phyloP scores from a whole-genome alignment of 2,113 vertebrate genomes.

The Murina feae region DNA sequence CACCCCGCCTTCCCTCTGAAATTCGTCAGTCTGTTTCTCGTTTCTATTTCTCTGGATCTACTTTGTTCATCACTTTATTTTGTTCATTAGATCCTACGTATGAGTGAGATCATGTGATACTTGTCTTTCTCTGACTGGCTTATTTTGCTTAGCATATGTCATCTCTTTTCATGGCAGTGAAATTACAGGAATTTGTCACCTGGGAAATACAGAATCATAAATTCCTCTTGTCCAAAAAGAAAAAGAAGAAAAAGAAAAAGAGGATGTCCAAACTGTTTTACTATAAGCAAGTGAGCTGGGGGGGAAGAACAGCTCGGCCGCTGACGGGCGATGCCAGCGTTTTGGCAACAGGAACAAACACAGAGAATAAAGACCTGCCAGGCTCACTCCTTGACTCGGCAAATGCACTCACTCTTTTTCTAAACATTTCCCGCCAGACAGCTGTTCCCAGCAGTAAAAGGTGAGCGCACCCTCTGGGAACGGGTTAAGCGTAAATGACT shows the following conservation, averaged over 20 bases:
- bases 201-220: constrained; percentile 57
- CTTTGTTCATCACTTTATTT: no score
- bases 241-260: constrained; percentile 13
- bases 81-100: no score
- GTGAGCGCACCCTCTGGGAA: constrained; percentile 70
- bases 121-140: no score
- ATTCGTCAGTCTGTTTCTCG: no score
- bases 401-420: constrained; percentile 71
- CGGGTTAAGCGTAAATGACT: constrained; percentile 65
- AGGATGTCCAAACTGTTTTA: constrained; percentile 29
- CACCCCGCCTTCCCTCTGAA: no score
- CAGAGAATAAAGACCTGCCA: constrained; percentile 63
- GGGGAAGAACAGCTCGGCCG: not conserved
- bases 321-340: constrained; percentile 14
- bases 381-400: constrained; percentile 44
- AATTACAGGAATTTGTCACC: constrained; percentile 50
- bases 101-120: no score
- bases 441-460: constrained; percentile 59
- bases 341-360: constrained; percentile 54
- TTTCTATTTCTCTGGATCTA: no score
- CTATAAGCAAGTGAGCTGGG: constrained; percentile 11
- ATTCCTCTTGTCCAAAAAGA: constrained; percentile 17
- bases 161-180: not conserved
- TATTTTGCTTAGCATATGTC: no score
- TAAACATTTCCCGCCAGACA: constrained; percentile 71